Evolutionary conservation across 2,113 vertebrate genomes (phyloP).

Genomic region (Dasyurus viverrinus): DNA sequence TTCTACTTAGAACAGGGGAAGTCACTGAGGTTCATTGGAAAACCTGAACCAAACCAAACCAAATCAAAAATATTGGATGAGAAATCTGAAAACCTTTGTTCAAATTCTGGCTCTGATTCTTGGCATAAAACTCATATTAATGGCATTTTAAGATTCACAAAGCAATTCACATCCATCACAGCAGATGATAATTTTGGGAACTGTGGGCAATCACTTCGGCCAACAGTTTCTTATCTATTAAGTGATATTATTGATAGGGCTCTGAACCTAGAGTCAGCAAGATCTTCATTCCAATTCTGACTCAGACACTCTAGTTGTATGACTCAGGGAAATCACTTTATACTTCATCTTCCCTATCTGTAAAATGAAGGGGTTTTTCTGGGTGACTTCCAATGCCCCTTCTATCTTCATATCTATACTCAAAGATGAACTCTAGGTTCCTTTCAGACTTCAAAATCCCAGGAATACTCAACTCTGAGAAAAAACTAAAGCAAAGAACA

Average conservation of each 20-base stretch:
- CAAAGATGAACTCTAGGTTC: neutral
- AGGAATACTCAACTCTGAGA: conserved; percentile 27
- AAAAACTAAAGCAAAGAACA: conserved; percentile 35
- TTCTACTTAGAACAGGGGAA: neutral
- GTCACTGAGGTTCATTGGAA: neutral
- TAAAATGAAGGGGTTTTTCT: neutral
- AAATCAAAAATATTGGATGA: neutral
- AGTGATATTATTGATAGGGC: neutral
- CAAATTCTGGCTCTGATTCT: neutral
- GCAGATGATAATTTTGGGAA: neutral
- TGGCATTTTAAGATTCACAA: neutral
- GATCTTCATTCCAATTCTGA: neutral
- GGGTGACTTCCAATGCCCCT: neutral
- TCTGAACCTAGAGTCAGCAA: neutral
- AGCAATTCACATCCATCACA: neutral
- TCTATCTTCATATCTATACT: neutral
- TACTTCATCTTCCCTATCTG: neutral
- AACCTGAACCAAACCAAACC: neutral
- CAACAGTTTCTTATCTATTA: neutral
- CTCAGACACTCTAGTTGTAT: neutral
- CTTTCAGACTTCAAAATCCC: conserved; percentile 38
- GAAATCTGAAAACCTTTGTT: neutral
- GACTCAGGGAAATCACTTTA: neutral
- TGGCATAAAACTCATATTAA: neutral
- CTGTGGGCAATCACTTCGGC: neutral